Evolutionary conservation across 2,113 vertebrate genomes (phyloP).

Genomic region (Podocnemis expansa): DNA sequence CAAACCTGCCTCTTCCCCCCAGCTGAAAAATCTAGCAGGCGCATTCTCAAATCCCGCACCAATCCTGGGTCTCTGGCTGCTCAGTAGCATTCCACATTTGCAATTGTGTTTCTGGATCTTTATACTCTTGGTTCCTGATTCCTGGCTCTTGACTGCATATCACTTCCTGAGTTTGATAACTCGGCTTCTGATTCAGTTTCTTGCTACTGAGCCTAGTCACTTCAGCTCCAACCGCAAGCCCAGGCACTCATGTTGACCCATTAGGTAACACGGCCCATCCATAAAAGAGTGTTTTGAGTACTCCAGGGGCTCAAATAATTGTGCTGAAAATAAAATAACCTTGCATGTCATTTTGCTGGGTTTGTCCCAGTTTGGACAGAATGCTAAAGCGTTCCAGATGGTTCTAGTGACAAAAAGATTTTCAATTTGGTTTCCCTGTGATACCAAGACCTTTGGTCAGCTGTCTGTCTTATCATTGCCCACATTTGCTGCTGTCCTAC

Average conservation of each 20-base stretch:
- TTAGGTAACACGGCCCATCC: background rate
- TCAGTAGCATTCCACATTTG: too few relatives aligned
- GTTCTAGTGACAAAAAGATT: background rate
- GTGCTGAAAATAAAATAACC: fast-evolving
- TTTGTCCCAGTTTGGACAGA: background rate
- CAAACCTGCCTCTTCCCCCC: too few relatives aligned
- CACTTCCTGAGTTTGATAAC: background rate
- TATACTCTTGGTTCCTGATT: background rate
- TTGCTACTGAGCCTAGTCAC: background rate
- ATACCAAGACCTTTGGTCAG: background rate
- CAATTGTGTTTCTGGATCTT: background rate
- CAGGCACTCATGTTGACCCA: background rate
- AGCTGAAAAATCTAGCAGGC: too few relatives aligned
- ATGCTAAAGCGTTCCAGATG: background rate
- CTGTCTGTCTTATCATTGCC: background rate
- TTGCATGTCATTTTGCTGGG: background rate
- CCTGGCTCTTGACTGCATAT: background rate
- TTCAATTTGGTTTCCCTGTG: background rate
- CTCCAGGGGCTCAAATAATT: background rate
- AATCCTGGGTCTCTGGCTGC: too few relatives aligned
- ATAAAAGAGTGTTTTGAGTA: fast-evolving
- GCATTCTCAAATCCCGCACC: too few relatives aligned
- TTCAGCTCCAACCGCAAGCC: background rate
- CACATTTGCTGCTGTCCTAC: background rate
- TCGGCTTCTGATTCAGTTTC: background rate